phyloP scores from a whole-genome alignment of 2,888 invertebrate genomes.

The Hymenopus coronatus region DNA sequence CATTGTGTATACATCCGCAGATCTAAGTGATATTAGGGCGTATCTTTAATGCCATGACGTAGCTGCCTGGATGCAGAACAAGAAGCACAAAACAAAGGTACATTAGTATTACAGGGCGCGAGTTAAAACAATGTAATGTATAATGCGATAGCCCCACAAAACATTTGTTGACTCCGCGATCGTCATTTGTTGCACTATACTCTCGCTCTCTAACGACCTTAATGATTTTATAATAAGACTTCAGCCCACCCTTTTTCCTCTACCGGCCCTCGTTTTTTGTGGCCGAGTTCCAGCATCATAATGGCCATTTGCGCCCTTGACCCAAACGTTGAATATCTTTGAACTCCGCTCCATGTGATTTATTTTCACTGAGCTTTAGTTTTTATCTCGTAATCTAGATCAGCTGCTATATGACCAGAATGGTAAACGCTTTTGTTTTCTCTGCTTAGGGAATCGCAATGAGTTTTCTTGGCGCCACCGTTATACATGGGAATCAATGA shows the following conservation, averaged over 20 bases:
- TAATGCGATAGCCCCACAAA: neutral
- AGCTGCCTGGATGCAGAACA: neutral
- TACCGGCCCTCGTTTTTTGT: constrained; percentile 24
- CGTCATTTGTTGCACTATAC: constrained; percentile 14
- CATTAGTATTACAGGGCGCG: neutral
- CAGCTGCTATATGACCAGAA: neutral
- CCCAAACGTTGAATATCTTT: constrained; percentile 9
- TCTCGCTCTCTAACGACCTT: constrained; percentile 34
- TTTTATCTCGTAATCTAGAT: neutral
- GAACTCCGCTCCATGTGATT: constrained; percentile 3
- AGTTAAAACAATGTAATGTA: neutral
- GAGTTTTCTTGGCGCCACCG: neutral
- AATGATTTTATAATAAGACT: constrained; percentile 43
- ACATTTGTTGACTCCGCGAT: constrained; percentile 3
- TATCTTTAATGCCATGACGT: neutral
- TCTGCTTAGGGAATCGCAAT: neutral
- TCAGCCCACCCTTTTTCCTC: constrained; percentile 22
- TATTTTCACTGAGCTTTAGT: neutral
- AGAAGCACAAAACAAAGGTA: neutral
- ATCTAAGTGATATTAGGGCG: too few relatives aligned
- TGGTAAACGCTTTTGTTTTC: neutral
- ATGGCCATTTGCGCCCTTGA: constrained; percentile 24
- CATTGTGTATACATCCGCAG: too few relatives aligned
- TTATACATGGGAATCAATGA: neutral
- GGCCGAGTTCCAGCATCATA: constrained; percentile 19